Percentiles rank a stretch among this genome's conserved stretches.
phyloP scores from a whole-genome alignment of 2,113 vertebrate species.

The Megaceryle maxima region DNA sequence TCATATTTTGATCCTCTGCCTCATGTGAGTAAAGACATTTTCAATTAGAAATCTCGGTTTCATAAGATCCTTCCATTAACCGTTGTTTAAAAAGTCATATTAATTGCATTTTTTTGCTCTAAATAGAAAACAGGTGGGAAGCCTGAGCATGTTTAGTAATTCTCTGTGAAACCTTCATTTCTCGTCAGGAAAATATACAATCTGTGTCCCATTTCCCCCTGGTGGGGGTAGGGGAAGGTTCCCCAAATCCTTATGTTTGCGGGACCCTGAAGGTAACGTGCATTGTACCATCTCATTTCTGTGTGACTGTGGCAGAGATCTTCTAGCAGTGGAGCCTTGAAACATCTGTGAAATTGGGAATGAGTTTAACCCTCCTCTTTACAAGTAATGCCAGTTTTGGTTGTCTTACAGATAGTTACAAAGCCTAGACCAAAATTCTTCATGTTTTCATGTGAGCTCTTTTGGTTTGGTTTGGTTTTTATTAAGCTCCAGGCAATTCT shows the following conservation, averaged over 20 bases:
- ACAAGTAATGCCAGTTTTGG: neutral
- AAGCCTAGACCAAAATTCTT: neutral
- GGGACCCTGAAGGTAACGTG: neutral
- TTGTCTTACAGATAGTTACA: neutral
- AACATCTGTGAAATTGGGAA: neutral
- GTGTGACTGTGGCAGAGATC: neutral
- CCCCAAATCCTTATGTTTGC: neutral
- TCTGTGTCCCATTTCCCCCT: neutral
- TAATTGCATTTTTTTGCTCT: neutral
- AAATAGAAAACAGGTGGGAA: constrained; percentile 50
- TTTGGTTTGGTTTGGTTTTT: neutral
- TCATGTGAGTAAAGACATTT: neutral
- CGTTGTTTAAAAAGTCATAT: neutral
- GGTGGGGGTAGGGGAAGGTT: neutral
- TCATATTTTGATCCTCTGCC: neutral
- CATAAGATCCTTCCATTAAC: neutral
- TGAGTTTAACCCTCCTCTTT: neutral
- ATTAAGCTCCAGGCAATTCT: neutral
- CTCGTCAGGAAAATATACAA: neutral
- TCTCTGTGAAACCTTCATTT: neutral
- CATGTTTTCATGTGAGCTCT: neutral
- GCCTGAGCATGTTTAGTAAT: neutral
- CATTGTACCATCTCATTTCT: neutral
- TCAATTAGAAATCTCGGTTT: neutral
- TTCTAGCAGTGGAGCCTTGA: neutral